These are phyloP conservation scores for Ichneumoninae sp. DNA, from an alignment of 2,888 invertebrate genomes.

Conservation along the genomic window DNA sequence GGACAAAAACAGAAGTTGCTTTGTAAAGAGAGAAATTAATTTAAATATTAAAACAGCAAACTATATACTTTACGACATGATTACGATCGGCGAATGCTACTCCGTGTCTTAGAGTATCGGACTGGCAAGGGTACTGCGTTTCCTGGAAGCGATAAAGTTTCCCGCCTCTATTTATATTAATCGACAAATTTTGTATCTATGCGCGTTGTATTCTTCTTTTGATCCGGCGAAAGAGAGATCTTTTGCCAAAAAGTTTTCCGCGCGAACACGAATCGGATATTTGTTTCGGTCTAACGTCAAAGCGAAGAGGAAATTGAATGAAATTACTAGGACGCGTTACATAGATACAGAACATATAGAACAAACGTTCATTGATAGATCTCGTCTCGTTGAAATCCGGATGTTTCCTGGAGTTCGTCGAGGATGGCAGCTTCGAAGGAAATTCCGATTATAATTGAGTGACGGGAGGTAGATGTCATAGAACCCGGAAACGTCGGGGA, in stretches of 20 bases:
- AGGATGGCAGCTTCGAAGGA: no score
- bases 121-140: background rate
- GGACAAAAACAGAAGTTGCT: background rate
- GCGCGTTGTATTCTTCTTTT: background rate
- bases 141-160: conserved; percentile 12
- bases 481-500: conserved; percentile 38
- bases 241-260: no score
- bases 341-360: no score
- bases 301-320: no score
- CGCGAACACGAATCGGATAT: no score
- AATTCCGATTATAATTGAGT: background rate
- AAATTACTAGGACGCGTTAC: no score
- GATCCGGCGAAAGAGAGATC: no score
- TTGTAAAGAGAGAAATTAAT: background rate
- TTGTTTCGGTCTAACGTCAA: no score
- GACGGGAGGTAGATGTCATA: conserved; percentile 9
- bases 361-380: no score
- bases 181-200: conserved; percentile 7
- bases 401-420: no score
- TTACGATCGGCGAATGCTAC: background rate
- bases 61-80: background rate
- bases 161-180: background rate
- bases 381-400: no score
- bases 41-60: background rate
- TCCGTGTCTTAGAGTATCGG: background rate